phyloP scores from a whole-genome alignment of 2,888 invertebrate species.

The Cataglyphis altisquamis region DNA sequence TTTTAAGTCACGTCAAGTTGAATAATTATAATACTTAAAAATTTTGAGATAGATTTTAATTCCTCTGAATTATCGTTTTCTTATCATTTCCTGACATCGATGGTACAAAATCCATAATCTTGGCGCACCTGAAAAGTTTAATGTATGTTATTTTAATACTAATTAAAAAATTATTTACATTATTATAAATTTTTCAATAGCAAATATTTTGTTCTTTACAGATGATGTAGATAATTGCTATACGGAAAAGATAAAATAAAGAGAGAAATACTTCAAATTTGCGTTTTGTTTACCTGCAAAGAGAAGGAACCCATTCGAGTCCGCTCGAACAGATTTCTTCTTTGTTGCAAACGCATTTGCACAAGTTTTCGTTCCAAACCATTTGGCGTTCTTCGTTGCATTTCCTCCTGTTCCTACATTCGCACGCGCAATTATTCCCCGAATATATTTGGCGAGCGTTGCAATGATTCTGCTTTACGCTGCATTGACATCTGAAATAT shows the following conservation, averaged over 20 bases:
- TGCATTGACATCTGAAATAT: slow-evolving; percentile 59
- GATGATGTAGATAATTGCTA: neutral
- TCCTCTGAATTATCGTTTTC: neutral
- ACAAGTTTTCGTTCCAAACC: slow-evolving; percentile 64
- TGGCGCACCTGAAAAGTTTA: slow-evolving; percentile 55
- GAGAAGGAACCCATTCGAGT: slow-evolving; percentile 58
- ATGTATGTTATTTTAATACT: neutral
- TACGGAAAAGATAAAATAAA: neutral
- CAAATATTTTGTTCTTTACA: neutral
- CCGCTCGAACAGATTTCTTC: slow-evolving; percentile 58
- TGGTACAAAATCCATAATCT: slow-evolving; percentile 38
- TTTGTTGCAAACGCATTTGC: slow-evolving; percentile 62
- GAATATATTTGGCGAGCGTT: slow-evolving; percentile 58
- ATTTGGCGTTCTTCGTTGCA: slow-evolving; percentile 52
- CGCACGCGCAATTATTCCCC: slow-evolving; percentile 57
- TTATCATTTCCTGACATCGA: neutral
- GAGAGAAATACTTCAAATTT: neutral
- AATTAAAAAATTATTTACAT: neutral
- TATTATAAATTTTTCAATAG: neutral
- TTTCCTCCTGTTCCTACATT: slow-evolving; percentile 56
- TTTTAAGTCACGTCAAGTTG: neutral
- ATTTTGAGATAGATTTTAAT: neutral
- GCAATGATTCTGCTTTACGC: slow-evolving; percentile 54
- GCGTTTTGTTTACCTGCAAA: slow-evolving; percentile 60
- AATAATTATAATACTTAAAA: neutral